Evolutionary conservation across 2,113 vertebrate genomes (phyloP).

Genomic region (Danio rerio): DNA sequence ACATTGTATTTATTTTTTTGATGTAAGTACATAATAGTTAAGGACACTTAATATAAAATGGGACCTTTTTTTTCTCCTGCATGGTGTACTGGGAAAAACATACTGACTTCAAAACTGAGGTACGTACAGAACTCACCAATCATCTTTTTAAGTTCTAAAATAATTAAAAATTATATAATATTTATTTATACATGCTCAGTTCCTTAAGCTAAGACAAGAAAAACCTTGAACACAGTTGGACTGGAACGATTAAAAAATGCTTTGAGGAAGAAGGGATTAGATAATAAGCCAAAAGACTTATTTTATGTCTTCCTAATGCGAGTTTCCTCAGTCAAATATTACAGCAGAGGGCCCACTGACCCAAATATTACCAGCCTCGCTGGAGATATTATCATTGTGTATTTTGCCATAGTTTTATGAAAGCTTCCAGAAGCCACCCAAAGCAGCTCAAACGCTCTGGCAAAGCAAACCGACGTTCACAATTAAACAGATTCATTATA

Average conservation of each 20-base stretch:
- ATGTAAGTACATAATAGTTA: too few relatives aligned
- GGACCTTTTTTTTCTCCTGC: too few relatives aligned
- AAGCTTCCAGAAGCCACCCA: neutral
- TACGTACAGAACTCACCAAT: too few relatives aligned
- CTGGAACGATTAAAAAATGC: neutral
- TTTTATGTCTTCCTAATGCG: neutral
- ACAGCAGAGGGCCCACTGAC: neutral
- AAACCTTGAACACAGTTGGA: neutral
- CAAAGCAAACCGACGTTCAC: neutral
- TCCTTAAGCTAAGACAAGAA: neutral
- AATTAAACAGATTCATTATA: constrained; percentile 20
- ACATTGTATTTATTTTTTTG: too few relatives aligned
- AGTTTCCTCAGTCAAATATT: neutral
- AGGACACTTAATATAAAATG: too few relatives aligned
- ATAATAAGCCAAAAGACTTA: neutral
- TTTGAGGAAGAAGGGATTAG: neutral
- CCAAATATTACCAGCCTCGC: neutral
- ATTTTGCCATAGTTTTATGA: neutral
- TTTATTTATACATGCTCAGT: too few relatives aligned
- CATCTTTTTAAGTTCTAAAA: too few relatives aligned
- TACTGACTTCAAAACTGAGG: too few relatives aligned
- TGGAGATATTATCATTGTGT: neutral
- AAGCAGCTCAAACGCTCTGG: neutral
- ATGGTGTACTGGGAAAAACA: too few relatives aligned
- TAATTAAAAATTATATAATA: too few relatives aligned